Percentiles rank a stretch among this genome's conserved stretches.
Conservation (phyloP, 2,888 invertebrate genomes). For the Xylota segnis region DNA sequence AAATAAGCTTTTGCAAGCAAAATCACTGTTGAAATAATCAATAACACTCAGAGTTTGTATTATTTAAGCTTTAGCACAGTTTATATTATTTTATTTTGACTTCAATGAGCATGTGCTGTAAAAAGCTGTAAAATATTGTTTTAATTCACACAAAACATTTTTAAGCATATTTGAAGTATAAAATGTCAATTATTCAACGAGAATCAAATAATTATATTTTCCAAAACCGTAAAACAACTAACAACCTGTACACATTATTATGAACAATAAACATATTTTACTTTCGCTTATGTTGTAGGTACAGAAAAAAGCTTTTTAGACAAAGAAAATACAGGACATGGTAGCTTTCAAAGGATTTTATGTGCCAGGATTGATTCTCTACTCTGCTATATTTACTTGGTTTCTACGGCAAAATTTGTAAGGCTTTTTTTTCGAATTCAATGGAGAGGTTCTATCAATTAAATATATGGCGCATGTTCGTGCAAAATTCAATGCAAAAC, state of each 20-base stretch:
- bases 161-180: too few relatives aligned
- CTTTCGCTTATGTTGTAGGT: neutral
- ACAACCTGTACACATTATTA: neutral
- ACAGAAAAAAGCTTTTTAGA: conserved; percentile 20
- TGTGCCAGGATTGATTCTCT: conserved; percentile 37
- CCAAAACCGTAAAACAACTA: neutral
- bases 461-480: conserved; percentile 65
- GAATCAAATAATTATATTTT: neutral
- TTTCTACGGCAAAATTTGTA: conserved; percentile 51
- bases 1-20: neutral
- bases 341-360: conserved; percentile 46
- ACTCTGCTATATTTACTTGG: conserved; percentile 21
- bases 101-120: conserved; percentile 35
- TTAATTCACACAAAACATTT: neutral
- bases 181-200: neutral
- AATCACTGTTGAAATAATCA: conserved; percentile 12
- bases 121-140: neutral
- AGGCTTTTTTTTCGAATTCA: conserved; percentile 25
- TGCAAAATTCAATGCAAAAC: conserved; percentile 48
- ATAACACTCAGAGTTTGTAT: conserved; percentile 7
- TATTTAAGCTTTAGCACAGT: conserved; percentile 20
- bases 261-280: neutral
- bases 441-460: conserved; percentile 31
- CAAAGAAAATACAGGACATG: conserved; percentile 28
- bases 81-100: neutral